Evolutionary conservation across 2,888 invertebrate species (phyloP), one percentile per base, ranked within the genome.

Genomic region (Parnassius glacialis): DNA sequence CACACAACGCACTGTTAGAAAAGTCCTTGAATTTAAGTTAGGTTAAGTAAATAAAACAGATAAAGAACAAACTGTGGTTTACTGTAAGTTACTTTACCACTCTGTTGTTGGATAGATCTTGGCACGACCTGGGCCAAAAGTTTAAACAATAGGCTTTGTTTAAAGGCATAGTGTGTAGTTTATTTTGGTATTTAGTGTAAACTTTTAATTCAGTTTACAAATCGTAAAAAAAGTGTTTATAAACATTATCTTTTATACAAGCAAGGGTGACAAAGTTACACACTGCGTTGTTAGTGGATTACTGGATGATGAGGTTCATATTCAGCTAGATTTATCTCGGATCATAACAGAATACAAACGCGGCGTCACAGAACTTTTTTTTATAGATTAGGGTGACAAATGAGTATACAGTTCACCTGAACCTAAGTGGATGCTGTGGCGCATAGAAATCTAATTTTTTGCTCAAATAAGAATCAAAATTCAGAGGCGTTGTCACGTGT

Each of bases 211-310:
- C 34, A 48, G 34, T 48, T 50, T 25, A 13, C 0, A 13, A 13
- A 48, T n/a, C 10, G 10, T 3, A n/a, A n/a, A 45, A 3, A 47
- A 57, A 57, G 42, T 43, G 53, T 54, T 41, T n/a, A 10, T 43
- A 54, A 42, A 10, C 1, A 11, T 10, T 45, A 93, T 95, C 95
- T 89, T 94, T 7, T 34, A 34, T 34, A 7, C 34, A 34, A 34
- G 5, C 5, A 34, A 34, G 34, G 5, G 34, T 34, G 34, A 34
- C 34, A 5, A 34, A 7, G 7, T 34, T 3, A 34, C 34, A 34
- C 5, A 34, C 34, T 34, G 5, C 7, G 7, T 0, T 7, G 7
- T 5, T 34, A 7, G 7, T 5, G 25, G 20, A 25, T 25, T 25
- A 25, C 5, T 25, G 25, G 25, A 25, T 25, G 25, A 34, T 34